Base-by-base conservation (phyloP, 2,888 invertebrate species). In the Andrena chrysosceles region DNA sequence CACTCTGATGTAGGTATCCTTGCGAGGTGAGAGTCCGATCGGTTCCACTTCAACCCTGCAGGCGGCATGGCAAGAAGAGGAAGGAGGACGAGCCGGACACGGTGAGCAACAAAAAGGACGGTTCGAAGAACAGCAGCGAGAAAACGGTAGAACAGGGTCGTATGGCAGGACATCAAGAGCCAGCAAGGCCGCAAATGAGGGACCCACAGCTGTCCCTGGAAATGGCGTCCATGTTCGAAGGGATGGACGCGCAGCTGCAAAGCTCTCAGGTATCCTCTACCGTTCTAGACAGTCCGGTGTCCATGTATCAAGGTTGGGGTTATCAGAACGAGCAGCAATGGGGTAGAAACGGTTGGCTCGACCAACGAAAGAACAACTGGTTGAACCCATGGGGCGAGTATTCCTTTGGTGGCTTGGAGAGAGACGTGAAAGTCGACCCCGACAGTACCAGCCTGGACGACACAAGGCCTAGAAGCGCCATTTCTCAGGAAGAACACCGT, bases 251-350 rank as follows among this genome's bases (percentile, higher is more conserved):
- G 23, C 97, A 97, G 91, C 94, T 98, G 48, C 97, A 98, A 94
- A 97, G 97, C 91, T 97, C 97, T 91, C 97, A 97, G 94, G 97
- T 97, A 85, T 97, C 97, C 54, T 97, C 97, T 91, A 98, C 97
- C 16, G 97, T 97, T 5, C 94, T 97, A 89, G 97, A 97, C 76
- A 94, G 94, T 88, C 94, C 95, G 2, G 94, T 94, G 10, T 94
- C 94, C 42, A 94, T 94, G 94, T 94, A 94, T 79, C 94, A 94
- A 84, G 91, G 92, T 35, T 94, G 94, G 94, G 93, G 93, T 48
- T 94, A 94, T 80, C 93, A 93, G 73, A 90, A 90, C 35, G 93
- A 93, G n/a, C 93, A 92, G 33, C 93, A 93, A 31, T 93, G 94
- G 94, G 91, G 88, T 63, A 90, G 92, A 68, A 91, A 88, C 29